Percentiles rank a stretch among this genome's conserved stretches.
These are phyloP conservation scores for Lamproptera curius DNA, from an alignment of 2,888 invertebrate genomes.

Conservation along the genomic window DNA sequence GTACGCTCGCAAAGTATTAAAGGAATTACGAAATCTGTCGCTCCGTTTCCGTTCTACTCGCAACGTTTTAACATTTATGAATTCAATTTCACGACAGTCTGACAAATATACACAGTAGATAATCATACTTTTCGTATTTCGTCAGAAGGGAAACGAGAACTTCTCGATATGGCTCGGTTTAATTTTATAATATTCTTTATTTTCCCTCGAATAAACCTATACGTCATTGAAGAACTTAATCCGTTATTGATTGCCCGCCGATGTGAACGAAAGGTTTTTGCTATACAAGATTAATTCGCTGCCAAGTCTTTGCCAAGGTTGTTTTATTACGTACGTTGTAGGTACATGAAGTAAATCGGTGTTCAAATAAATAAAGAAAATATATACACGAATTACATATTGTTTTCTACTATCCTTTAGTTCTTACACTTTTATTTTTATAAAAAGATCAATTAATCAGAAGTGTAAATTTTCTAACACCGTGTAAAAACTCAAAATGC, in stretches of 20 bases:
- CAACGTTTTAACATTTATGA: conserved; percentile 13
- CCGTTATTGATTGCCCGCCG: background rate
- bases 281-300: background rate
- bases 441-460: too few species aligned
- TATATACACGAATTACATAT: too few species aligned
- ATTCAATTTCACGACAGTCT: conserved; percentile 17
- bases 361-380: too few species aligned
- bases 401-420: too few species aligned
- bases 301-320: too few species aligned
- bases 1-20: conserved; percentile 11
- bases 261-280: background rate
- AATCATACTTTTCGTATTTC: background rate
- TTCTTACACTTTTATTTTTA: too few species aligned
- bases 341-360: too few species aligned
- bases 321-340: too few species aligned
- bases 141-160: background rate
- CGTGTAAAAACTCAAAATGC: too few species aligned
- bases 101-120: background rate
- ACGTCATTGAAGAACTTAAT: background rate
- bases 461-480: too few species aligned
- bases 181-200: too few species aligned
- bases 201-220: background rate
- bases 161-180: too few species aligned
- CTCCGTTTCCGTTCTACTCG: conserved; percentile 2
- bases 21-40: conserved; percentile 15